Conservation (phyloP, 2,113 vertebrate genomes). For the Phaethornis superciliosus region DNA sequence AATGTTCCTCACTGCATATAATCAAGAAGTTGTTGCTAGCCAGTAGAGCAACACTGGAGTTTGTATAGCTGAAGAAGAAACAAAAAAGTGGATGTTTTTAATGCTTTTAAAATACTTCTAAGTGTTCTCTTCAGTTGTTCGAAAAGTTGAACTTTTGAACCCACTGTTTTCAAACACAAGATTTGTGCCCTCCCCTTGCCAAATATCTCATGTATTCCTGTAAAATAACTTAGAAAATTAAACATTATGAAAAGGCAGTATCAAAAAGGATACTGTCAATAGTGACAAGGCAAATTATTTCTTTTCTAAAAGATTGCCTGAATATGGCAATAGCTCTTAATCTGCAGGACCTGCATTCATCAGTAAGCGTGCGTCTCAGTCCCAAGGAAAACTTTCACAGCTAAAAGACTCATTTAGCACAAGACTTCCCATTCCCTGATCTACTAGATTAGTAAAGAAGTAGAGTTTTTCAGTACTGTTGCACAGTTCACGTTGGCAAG, state of each 20-base stretch:
- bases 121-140: neutral
- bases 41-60: neutral
- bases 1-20: neutral
- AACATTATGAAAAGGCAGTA: neutral
- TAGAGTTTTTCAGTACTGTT: neutral
- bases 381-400: constrained; percentile 10
- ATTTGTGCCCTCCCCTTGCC: neutral
- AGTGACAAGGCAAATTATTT: neutral
- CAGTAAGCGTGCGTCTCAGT: neutral
- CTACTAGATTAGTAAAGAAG: neutral
- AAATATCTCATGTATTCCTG: neutral
- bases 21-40: neutral
- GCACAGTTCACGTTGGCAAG: neutral
- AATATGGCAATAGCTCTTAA: neutral
- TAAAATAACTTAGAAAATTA: rapidly evolving
- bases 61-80: neutral
- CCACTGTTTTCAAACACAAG: neutral
- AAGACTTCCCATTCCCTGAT: constrained; percentile 3
- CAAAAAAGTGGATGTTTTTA: neutral
- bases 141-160: neutral
- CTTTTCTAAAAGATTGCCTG: neutral
- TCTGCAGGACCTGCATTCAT: neutral
- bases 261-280: neutral
- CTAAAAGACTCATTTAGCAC: neutral
- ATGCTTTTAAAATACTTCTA: neutral